Evolutionary conservation across 2,888 invertebrate genomes (phyloP).

Genomic region (Torymus aiolomorphi): DNA sequence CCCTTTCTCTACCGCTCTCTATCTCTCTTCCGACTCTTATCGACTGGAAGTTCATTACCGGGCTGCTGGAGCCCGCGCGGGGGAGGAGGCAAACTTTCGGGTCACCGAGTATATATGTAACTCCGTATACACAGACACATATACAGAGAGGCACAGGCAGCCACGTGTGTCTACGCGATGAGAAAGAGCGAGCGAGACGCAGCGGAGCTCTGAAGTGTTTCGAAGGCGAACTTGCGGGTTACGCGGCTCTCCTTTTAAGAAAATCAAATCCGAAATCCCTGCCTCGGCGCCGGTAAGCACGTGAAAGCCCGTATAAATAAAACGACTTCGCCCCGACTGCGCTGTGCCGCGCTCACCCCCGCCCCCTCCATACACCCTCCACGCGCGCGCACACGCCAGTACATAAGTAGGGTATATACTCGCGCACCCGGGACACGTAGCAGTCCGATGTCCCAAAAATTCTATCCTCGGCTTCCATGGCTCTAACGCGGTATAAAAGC

Average conservation of each 20-base stretch:
- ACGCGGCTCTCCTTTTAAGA: constrained; percentile 62
- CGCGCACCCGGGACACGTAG: constrained; percentile 59
- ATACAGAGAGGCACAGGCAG: neutral
- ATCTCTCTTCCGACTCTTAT: constrained; percentile 52
- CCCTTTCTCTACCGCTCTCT: neutral
- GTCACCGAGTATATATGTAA: constrained; percentile 34
- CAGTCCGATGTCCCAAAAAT: constrained; percentile 62
- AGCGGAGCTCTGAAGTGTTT: constrained; percentile 32
- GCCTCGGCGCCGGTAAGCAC: constrained; percentile 57
- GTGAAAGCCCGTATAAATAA: constrained; percentile 62
- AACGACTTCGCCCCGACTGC: constrained; percentile 45
- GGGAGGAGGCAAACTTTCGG: constrained; percentile 48
- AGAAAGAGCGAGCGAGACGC: neutral
- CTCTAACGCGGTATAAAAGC: constrained; percentile 55
- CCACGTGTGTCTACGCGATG: neutral
- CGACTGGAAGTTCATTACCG: constrained; percentile 57
- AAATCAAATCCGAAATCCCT: constrained; percentile 65
- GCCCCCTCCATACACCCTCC: neutral
- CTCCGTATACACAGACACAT: neutral
- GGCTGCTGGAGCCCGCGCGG: neutral
- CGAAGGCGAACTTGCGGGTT: constrained; percentile 52
- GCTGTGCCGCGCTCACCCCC: neutral
- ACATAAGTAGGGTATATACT: constrained; percentile 55
- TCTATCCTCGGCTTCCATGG: constrained; percentile 61
- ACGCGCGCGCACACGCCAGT: constrained; percentile 6